Evolutionary conservation across 1,140 invertebrate species (phyloP), one percentile per base, ranked within the genome.

Genomic region (Papilio dardanus): DNA sequence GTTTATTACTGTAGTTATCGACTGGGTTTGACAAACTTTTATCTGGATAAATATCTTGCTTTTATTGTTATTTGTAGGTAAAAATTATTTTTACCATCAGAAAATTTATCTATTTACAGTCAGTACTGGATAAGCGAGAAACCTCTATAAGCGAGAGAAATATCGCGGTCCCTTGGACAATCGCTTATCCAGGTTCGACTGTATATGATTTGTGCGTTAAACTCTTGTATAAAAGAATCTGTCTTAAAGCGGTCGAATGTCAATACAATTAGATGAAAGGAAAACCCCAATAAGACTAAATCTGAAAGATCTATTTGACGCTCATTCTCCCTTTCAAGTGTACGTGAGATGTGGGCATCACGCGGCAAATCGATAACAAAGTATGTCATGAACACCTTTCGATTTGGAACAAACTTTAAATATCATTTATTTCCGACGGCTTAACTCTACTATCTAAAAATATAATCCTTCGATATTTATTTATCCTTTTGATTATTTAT

Each of bases 331-430:
- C 79, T 77, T 77, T 75, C 62, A 69, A 81, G 75, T 75, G 50
- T 46, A 78, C 42, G 67, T 76, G 62, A 74, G 67, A 79, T 81
- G 76, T 76, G 80, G 35, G 81, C 77, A 83, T 82, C 76, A 79
- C 71, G 30, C n/a, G 50, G 76, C 74, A 79, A 81, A 79, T 77
- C 62, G 81, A 83, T 82, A 85, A 81, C 67, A 81, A 88, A 83
- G 75, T 82, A 74, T 87, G 87, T 85, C 85, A 88, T 85, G 85
- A 80, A 67, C 79, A 79, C 46, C 28, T 82, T 79, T 79, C 74
- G 78, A 79, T 75, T 81, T 79, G 21, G 35, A 24, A 77, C 35
- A 77, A 58, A 77, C 77, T 40, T 68, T 75, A 75, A 77, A 58
- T 69, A 73, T 62, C 74, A 71, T 76, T 68, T 35, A 37, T 21